Base-by-base conservation (phyloP, 1,140 invertebrate species). In the Colletes latitarsis region DNA sequence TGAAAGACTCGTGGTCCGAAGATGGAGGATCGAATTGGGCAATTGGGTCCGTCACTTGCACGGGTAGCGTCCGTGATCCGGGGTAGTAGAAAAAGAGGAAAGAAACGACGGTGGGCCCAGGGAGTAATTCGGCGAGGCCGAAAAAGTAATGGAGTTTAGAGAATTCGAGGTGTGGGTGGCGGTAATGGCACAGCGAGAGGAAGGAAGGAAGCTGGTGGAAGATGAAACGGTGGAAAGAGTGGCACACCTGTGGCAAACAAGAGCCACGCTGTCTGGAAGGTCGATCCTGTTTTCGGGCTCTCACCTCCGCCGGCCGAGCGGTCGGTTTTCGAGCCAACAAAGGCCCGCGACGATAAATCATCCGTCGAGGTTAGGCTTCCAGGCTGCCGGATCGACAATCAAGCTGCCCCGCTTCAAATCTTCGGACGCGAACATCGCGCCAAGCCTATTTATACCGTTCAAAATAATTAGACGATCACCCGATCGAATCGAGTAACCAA, bases 91-190 rank as follows among this genome's bases (percentile, higher is more conserved):
- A 30, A 6, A 66, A 10, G 10, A 17, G 6, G 43, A 19, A 41
- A 63, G 17, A 21, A 19, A 19, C 3, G 53, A 9, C 6, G n/a
- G n/a, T 17, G 57, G 15, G 15, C 39, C 17, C 30, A 10, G n/a
- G 21, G 60, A 15, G 60, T 63, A 66, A 75, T 75, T 75, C 72
- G 72, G 30, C 62, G 49, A 60, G 75, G 75, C 41, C 57, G 77
- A 79, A 79, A 79, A 79, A 79, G 77, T 79, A 79, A 79, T 79
- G 77, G 77, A 79, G 77, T 79, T 79, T 79, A 79, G 77, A 79
- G 77, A 57, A 79, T 79, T 73, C 60, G 39, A 57, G 52, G 77
- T 73, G 70, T 73, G 77, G 69, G 77, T 79, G 77, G 77, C 69
- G 60, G 77, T 66, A 73, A 79, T 79, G 77, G 77, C 60, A 70